Conservation (phyloP, 2,113 vertebrate genomes). For the Serinus canaria region DNA sequence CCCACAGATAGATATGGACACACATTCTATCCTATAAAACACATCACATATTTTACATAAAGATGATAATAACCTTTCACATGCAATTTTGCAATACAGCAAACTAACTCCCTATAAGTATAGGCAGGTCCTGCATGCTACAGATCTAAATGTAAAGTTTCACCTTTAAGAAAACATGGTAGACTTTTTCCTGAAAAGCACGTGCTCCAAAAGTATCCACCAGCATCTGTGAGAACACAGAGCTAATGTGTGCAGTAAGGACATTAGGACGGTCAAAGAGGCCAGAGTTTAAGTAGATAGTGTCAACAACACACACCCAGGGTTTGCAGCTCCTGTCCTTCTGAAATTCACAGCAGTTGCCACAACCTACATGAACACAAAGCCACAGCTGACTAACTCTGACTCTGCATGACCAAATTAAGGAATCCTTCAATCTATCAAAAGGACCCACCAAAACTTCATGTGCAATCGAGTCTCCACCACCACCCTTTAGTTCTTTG, state of each 20-base stretch:
- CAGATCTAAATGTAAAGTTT: neutral
- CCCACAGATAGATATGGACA: neutral
- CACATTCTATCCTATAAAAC: neutral
- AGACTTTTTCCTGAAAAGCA: neutral
- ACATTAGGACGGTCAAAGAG: neutral
- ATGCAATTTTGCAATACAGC: neutral
- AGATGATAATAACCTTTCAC: neutral
- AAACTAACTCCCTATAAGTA: neutral
- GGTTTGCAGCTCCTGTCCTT: slow-evolving; percentile 8
- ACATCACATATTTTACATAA: neutral
- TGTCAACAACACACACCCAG: neutral
- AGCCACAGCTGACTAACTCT: neutral
- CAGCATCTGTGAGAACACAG: neutral
- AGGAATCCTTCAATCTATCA: neutral
- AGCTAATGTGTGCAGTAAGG: neutral
- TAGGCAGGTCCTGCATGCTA: neutral
- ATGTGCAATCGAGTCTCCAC: neutral
- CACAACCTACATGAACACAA: neutral
- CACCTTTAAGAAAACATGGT: neutral
- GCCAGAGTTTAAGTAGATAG: neutral
- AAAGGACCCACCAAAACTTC: neutral
- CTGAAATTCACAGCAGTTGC: neutral
- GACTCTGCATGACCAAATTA: neutral
- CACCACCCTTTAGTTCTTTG: neutral
- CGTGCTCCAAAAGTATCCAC: neutral